Conservation (phyloP, 2,113 vertebrate genomes). For the Leptobrachium ailaonicum region DNA sequence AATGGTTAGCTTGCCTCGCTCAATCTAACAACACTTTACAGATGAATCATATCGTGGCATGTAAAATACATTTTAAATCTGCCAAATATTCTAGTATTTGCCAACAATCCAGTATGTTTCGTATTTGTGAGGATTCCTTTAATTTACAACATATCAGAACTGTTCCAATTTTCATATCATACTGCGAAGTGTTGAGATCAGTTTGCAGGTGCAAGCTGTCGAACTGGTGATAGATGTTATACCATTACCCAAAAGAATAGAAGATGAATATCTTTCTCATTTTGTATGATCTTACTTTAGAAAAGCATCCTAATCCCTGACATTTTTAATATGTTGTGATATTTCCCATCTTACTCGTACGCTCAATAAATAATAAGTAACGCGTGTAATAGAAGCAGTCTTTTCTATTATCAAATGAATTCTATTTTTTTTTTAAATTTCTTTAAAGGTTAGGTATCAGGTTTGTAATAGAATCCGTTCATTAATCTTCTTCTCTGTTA, state of each 20-base stretch:
- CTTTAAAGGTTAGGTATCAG: too few relatives aligned
- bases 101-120: slow-evolving; percentile 33
- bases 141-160: slow-evolving; percentile 31
- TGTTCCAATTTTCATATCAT: slow-evolving; percentile 32
- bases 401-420: too few relatives aligned
- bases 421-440: too few relatives aligned
- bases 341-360: too few relatives aligned
- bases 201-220: slow-evolving; percentile 39
- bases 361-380: too few relatives aligned
- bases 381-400: too few relatives aligned
- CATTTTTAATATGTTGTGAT: too few relatives aligned
- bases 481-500: too few relatives aligned
- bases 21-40: slow-evolving; percentile 32
- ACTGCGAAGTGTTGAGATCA: slow-evolving; percentile 30
- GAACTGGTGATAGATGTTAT: slow-evolving; percentile 8
- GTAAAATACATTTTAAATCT: slow-evolving; percentile 11
- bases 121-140: slow-evolving; percentile 39
- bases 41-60: slow-evolving; percentile 34
- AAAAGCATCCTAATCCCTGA: too few relatives aligned
- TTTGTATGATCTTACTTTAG: too few relatives aligned
- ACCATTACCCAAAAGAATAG: neutral
- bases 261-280: slow-evolving; percentile 23
- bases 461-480: too few relatives aligned
- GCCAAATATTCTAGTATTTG: slow-evolving; percentile 35
- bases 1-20: slow-evolving; percentile 30